phyloP scores from a whole-genome alignment of 2,113 vertebrate genomes.

The Neolamprologus tretocephalus region DNA sequence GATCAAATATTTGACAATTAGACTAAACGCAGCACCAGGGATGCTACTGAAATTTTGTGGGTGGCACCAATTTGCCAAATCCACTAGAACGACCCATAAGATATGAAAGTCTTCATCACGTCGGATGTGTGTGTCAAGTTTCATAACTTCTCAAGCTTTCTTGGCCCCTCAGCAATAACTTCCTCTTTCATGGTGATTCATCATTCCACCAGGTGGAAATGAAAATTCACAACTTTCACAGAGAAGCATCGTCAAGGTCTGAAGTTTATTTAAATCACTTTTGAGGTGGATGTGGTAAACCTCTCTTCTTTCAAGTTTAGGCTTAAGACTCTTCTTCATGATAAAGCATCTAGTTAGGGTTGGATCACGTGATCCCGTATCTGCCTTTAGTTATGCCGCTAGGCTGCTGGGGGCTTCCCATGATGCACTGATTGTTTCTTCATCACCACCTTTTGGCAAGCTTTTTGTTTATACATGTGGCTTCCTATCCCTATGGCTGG shows the following conservation, averaged over 20 bases:
- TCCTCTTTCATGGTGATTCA: background rate
- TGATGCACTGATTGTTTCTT: background rate
- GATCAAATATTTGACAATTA: background rate
- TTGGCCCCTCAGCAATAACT: background rate
- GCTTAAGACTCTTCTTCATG: background rate
- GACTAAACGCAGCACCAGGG: background rate
- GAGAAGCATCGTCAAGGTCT: background rate
- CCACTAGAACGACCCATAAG: background rate
- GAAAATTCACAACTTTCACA: background rate
- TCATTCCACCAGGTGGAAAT: background rate
- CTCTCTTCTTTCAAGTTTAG: background rate
- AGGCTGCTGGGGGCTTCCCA: background rate
- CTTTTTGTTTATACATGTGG: background rate
- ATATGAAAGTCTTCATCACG: background rate
- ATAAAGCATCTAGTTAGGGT: background rate
- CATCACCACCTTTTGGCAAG: background rate
- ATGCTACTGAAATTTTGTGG: background rate
- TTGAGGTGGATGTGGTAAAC: background rate
- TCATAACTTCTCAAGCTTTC: background rate
- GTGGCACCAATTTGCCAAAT: background rate
- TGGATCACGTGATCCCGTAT: background rate
- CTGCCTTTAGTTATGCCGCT: background rate
- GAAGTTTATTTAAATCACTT: background rate
- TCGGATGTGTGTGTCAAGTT: background rate
- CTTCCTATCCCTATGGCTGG: background rate